These are phyloP conservation scores for Diplosoma virens DNA, from an alignment of 23 tunicate genomes.

Conservation along the genomic window DNA sequence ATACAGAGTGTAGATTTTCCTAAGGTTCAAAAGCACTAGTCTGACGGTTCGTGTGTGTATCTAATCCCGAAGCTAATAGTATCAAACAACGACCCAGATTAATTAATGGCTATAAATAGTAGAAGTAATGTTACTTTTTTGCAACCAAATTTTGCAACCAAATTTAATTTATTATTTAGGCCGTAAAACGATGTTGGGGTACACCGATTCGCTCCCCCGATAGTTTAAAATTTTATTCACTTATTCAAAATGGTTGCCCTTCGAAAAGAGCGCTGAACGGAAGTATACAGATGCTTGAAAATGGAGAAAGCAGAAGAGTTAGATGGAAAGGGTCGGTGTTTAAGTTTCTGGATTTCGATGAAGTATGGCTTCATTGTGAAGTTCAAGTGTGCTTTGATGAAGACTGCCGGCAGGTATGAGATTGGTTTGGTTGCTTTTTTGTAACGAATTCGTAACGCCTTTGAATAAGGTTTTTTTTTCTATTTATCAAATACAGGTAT, in stretches of 20 bases:
- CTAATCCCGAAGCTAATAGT: no score
- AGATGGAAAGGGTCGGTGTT: slow-evolving; percentile 94
- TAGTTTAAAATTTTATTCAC: slow-evolving; percentile 35
- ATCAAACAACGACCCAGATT: no score
- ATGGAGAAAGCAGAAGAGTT: slow-evolving; percentile 54
- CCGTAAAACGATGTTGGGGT: slow-evolving; percentile 87
- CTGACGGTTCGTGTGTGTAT: no score
- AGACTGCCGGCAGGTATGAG: slow-evolving; percentile 70
- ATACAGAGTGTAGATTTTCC: no score
- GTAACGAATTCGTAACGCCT: no score
- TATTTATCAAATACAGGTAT: no score
- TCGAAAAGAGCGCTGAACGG: slow-evolving; percentile 47
- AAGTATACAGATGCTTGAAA: slow-evolving; percentile 44
- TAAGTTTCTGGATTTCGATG: slow-evolving; percentile 69
- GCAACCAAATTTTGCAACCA: no score
- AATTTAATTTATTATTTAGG: slow-evolving; percentile 29
- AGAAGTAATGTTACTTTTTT: no score
- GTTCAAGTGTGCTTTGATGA: slow-evolving; percentile 81
- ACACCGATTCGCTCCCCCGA: slow-evolving; percentile 66
- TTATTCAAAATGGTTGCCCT: slow-evolving; percentile 74
- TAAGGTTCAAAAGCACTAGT: no score
- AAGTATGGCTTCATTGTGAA: slow-evolving; percentile 97
- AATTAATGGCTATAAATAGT: no score
- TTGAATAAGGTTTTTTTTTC: no score
- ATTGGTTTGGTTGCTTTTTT: no score